Conservation (phyloP, 2,888 invertebrate genomes). For the Apodemia hepburni region DNA sequence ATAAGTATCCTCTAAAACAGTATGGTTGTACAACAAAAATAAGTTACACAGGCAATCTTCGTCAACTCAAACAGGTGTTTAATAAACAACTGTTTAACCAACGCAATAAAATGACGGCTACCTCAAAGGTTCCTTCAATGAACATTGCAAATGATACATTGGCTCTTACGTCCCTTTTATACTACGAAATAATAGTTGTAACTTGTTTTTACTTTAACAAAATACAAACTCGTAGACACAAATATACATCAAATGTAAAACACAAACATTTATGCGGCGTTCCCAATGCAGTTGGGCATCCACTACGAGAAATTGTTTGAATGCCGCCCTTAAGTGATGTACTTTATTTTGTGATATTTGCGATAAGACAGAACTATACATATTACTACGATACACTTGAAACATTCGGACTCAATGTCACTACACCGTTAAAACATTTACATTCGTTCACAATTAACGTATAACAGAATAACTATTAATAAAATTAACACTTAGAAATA, state of each 20-base stretch:
- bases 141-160: background rate
- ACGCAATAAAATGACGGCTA: background rate
- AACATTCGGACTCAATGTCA: slow-evolving; percentile 5
- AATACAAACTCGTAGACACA: background rate
- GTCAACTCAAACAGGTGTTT: too few species aligned
- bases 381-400: background rate
- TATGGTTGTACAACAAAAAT: background rate
- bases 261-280: too few species aligned
- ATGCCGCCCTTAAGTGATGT: too few species aligned
- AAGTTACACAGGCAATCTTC: background rate
- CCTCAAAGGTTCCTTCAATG: background rate
- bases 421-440: background rate
- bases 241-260: background rate
- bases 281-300: too few species aligned
- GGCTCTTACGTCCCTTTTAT: background rate
- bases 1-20: background rate
- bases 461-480: background rate
- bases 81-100: too few species aligned
- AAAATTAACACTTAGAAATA: background rate
- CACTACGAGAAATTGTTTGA: too few species aligned
- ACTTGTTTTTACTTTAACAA: background rate
- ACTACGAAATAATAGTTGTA: background rate
- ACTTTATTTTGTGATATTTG: background rate
- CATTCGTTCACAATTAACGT: background rate
- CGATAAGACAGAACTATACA: background rate